phyloP scores from a whole-genome alignment of 2,113 vertebrate genomes.

The Ailuropoda melanoleuca region DNA sequence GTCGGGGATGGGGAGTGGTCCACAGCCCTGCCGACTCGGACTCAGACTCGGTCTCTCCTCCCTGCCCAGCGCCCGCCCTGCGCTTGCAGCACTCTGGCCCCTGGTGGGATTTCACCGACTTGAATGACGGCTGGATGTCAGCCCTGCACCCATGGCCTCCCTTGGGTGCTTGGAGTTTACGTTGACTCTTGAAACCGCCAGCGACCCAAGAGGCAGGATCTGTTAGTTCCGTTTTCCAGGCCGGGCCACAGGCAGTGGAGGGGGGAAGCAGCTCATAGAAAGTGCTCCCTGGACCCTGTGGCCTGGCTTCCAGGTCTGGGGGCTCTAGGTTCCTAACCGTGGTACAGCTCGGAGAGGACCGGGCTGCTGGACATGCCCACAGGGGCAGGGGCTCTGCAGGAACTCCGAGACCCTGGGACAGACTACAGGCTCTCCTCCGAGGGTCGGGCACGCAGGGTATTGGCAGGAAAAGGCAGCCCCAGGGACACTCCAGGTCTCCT shows the following conservation, averaged over 20 bases:
- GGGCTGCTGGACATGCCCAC: rapidly evolving
- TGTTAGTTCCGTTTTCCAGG: not conserved
- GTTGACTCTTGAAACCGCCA: not conserved
- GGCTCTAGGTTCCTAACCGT: not conserved
- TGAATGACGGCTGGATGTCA: too few relatives aligned
- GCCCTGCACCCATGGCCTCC: rapidly evolving
- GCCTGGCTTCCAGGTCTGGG: not conserved
- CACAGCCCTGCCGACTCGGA: rapidly evolving
- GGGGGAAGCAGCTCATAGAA: rapidly evolving
- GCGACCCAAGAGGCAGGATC: rapidly evolving
- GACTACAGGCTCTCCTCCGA: not conserved
- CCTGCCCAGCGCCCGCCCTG: too few relatives aligned
- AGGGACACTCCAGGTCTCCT: not conserved
- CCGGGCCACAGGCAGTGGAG: rapidly evolving
- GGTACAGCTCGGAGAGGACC: rapidly evolving
- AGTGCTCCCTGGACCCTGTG: rapidly evolving
- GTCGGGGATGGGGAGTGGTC: too few relatives aligned
- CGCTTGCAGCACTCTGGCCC: not conserved
- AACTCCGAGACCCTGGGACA: not conserved
- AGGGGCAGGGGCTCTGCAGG: not conserved
- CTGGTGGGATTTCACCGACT: rapidly evolving
- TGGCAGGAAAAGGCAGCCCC: not conserved
- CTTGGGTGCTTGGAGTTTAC: not conserved
- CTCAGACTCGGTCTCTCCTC: rapidly evolving
- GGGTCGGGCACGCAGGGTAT: rapidly evolving